phyloP scores from a whole-genome alignment of 2,113 vertebrate genomes.

The Colaptes auratus region DNA sequence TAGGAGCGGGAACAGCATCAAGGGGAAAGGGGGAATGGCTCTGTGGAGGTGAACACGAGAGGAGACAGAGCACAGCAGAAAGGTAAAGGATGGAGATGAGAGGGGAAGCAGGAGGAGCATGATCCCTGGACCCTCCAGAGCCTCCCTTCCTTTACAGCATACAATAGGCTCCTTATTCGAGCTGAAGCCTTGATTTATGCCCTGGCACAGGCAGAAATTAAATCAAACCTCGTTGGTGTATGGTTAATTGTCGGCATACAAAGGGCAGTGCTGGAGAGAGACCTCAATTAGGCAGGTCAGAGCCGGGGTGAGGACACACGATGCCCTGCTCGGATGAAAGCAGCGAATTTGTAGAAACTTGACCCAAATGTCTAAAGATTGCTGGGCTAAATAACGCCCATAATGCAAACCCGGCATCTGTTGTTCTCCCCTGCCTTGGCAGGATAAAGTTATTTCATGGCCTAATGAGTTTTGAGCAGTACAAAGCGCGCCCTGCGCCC shows the following conservation, averaged over 20 bases:
- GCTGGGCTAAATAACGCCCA: conserved; percentile 70
- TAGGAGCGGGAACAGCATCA: rapidly evolving
- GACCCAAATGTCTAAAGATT: conserved; percentile 78
- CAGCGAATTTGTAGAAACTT: conserved; percentile 78
- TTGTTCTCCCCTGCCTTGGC: conserved; percentile 77
- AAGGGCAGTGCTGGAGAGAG: conserved; percentile 57
- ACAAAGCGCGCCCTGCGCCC: conserved; percentile 75
- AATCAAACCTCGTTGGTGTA: conserved; percentile 31
- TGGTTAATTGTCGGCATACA: conserved; percentile 67
- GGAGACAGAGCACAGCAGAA: neutral
- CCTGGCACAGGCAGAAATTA: conserved; percentile 52
- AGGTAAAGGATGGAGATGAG: neutral
- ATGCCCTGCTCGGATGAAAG: conserved; percentile 65
- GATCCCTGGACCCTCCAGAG: neutral
- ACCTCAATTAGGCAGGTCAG: conserved; percentile 66
- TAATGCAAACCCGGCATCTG: conserved; percentile 79
- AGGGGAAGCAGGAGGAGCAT: rapidly evolving
- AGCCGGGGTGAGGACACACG: conserved; percentile 47
- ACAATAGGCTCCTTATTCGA: conserved; percentile 40
- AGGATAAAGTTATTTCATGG: conserved; percentile 82
- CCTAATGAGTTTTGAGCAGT: conserved; percentile 80
- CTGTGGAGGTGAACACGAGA: rapidly evolving
- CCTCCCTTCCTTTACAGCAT: neutral
- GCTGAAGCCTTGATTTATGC: conserved; percentile 38
- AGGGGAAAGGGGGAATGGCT: neutral